Evolutionary conservation across 2,888 invertebrate species (phyloP), one percentile per base, ranked within the genome.

Genomic region (Drosophila meridionalis): DNA sequence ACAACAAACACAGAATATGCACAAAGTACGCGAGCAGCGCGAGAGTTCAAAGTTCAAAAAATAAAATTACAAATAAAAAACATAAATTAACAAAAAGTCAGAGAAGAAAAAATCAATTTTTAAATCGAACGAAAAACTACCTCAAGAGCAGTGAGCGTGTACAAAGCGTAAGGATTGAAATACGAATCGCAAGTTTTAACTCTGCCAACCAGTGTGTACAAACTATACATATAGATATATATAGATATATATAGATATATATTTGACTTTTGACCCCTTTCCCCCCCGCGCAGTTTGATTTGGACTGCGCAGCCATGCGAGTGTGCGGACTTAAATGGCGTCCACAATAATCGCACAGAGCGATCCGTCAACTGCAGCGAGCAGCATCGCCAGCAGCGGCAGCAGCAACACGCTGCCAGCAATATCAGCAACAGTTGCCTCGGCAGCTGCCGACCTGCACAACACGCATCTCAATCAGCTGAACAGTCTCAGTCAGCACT

Each of bases 331-430:
- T 87, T 92, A 92, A 91, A 93, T 93, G 93, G 92, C 93, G 89
- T 93, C 92, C 76, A 87, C 93, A 91, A 91, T 93, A 91, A 93
- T 93, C 91, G 92, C 93, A 83, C 92, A 92, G 87, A 90, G 91
- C 82, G 92, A 92, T 81, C 83, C 90, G 82, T 87, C 89, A 82
- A 55, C 76, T 69, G 90, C 78, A 68, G 62, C 71, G 83, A 80
- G 68, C 76, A 82, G 69, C 56, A 28, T 86, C 89, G 48, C 76
- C 78, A 70, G 61, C 70, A 80, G 28, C 53, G 52, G 68, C 80
- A 64, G 59, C 76, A 73, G 69, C 73, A 81, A 71, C 57, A 32
- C 83, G 45, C 47, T 82, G 68, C 60, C 83, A 47, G 63, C 83
- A 60, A 42, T 82, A 57, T 43, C 90, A 69, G 75, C 83, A 63